A percentile compares a stretch with the other conserved stretches of the same genome.
These are phyloP conservation scores for Tamias sibiricus DNA, from an alignment of 2,113 vertebrate genomes.

Conservation along the genomic window DNA sequence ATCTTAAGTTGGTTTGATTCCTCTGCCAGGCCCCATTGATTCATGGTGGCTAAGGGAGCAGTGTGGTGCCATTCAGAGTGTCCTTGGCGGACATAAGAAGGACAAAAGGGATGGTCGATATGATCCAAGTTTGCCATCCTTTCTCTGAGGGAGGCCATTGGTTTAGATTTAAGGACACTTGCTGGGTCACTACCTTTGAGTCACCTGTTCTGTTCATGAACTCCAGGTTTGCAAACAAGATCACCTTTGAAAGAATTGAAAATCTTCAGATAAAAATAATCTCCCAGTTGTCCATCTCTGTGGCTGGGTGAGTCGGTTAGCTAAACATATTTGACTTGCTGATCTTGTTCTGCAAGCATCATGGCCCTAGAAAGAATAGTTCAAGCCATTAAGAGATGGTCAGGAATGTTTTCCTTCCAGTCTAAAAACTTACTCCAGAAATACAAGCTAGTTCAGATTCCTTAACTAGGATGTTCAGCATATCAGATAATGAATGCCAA, in stretches of 20 bases:
- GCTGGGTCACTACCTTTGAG: not conserved
- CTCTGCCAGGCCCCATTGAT: not conserved
- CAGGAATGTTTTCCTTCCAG: not conserved
- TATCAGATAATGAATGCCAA: not conserved
- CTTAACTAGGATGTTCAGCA: not conserved
- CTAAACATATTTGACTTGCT: not conserved
- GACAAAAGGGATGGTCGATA: not conserved
- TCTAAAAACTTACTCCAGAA: not conserved
- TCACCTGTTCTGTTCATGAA: not conserved
- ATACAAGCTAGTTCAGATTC: not conserved
- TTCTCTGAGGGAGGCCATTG: too few relatives aligned
- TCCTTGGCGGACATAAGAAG: fast-evolving
- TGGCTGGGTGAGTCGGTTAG: not conserved
- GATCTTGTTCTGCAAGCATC: not conserved
- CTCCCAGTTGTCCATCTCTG: not conserved
- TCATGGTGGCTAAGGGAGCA: not conserved
- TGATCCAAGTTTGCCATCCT: not conserved
- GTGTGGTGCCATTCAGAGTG: fast-evolving
- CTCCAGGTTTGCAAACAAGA: not conserved
- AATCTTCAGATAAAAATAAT: not conserved
- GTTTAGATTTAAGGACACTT: not conserved
- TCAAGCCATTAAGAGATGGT: not conserved
- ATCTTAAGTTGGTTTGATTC: not conserved
- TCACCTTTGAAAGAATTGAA: not conserved
- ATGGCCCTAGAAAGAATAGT: not conserved